Evolutionary conservation across 2,888 invertebrate species (phyloP).

Genomic region (Tineola bisselliella): DNA sequence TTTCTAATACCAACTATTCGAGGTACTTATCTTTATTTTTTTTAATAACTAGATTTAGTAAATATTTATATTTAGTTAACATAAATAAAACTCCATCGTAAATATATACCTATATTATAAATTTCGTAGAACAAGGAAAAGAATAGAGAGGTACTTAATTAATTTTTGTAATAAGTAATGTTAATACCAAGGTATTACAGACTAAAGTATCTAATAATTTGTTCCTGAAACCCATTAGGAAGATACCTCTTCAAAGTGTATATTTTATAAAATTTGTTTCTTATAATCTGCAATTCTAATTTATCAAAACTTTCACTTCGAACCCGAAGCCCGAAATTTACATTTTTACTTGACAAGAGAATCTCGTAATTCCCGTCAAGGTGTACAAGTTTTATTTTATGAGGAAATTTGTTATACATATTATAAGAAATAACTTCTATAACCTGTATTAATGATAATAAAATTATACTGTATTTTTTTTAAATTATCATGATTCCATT

Average conservation of each 20-base stretch:
- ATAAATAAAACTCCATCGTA: no score
- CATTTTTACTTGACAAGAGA: conserved; percentile 27
- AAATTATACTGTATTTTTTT: no score
- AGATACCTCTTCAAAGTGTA: conserved; percentile 25
- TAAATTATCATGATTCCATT: no score
- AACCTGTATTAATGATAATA: not conserved
- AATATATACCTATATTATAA: no score
- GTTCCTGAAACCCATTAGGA: conserved; percentile 29
- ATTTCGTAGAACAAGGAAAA: no score
- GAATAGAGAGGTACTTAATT: no score
- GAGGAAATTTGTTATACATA: not conserved
- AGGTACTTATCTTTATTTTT: no score
- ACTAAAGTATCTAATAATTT: not conserved
- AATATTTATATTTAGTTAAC: no score
- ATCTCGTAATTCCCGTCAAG: not conserved
- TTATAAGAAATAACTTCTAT: not conserved
- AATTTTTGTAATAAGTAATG: not conserved
- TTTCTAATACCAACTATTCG: no score
- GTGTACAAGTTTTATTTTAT: not conserved
- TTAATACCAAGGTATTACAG: not conserved
- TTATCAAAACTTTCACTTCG: conserved; percentile 31
- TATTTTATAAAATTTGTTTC: conserved; percentile 43
- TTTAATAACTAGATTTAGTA: no score
- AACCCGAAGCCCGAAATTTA: conserved; percentile 30
- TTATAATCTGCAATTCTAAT: conserved; percentile 50